These are phyloP conservation scores for Tarsius wallacei DNA, from an alignment of 2,797 vertebrate species.

Conservation along the genomic window DNA sequence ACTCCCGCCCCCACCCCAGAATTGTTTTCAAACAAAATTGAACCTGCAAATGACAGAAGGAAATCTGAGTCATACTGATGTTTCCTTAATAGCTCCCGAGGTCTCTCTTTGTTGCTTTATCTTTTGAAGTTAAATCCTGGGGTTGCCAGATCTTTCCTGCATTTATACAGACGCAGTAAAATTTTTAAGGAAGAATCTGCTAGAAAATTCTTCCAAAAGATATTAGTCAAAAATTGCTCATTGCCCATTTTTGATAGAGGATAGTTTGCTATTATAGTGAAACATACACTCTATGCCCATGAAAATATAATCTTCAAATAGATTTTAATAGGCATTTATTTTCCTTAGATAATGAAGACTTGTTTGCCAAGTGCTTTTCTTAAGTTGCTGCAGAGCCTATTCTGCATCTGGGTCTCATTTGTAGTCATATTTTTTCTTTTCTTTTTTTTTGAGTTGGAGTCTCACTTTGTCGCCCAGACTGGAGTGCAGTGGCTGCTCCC, in stretches of 20 bases:
- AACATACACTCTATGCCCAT: not conserved
- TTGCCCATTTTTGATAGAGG: not conserved
- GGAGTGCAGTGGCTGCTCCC: no score
- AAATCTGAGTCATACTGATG: conserved; percentile 25
- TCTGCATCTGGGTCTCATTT: not conserved
- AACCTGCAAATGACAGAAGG: conserved; percentile 60
- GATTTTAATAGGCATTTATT: not conserved
- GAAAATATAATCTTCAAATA: not conserved
- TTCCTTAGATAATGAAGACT: not conserved
- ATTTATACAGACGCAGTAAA: not conserved
- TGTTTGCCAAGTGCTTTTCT: not conserved
- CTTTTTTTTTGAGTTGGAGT: no score
- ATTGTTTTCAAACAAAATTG: conserved; percentile 49
- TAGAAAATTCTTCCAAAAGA: not conserved
- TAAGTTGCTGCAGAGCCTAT: not conserved
- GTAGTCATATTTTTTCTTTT: not conserved
- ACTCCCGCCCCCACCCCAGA: not conserved
- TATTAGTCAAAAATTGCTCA: not conserved
- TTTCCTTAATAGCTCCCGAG: conserved; percentile 55
- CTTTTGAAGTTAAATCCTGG: conserved; percentile 7
- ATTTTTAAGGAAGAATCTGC: not conserved
- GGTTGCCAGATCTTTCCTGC: not conserved
- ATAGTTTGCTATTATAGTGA: not conserved
- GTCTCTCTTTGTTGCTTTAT: not conserved
- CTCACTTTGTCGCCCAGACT: no score